phyloP scores from a whole-genome alignment of 2,113 vertebrate species.

The Oncorhynchus nerka region DNA sequence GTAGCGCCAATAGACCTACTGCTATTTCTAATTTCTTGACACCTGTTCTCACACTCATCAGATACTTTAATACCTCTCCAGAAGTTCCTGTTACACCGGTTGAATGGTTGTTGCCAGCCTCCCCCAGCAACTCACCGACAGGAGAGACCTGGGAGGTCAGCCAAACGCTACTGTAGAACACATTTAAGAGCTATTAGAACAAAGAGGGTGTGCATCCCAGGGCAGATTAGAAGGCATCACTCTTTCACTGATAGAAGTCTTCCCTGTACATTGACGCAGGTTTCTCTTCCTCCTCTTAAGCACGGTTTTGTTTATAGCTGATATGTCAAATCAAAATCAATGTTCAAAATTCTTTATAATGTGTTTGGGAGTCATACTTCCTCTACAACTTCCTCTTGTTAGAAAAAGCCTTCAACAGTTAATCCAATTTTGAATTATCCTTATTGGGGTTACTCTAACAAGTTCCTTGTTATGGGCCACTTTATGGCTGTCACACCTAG shows the following conservation, averaged over 20 bases:
- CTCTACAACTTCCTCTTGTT: background rate
- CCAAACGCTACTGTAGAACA: background rate
- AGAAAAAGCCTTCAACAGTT: background rate
- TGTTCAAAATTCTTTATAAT: background rate
- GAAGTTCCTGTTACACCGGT: slow-evolving; percentile 73
- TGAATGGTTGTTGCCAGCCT: slow-evolving; percentile 63
- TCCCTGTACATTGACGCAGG: background rate
- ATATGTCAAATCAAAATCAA: background rate
- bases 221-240: slow-evolving; percentile 2
- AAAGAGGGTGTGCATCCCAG: background rate
- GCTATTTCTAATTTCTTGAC: background rate
- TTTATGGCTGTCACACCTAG: background rate
- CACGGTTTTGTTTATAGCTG: background rate
- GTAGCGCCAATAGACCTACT: too few relatives aligned
- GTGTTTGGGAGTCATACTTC: background rate
- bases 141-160: slow-evolving; percentile 68
- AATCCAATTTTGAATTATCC: background rate
- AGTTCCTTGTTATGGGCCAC: too few relatives aligned
- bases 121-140: slow-evolving; percentile 49
- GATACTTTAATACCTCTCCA: slow-evolving; percentile 38
- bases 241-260: background rate
- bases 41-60: background rate
- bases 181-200: slow-evolving; percentile 1
- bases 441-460: too few relatives aligned
- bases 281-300: background rate